Base-by-base conservation (phyloP, 2,888 invertebrate species). In the Linnaemya vulpina region DNA sequence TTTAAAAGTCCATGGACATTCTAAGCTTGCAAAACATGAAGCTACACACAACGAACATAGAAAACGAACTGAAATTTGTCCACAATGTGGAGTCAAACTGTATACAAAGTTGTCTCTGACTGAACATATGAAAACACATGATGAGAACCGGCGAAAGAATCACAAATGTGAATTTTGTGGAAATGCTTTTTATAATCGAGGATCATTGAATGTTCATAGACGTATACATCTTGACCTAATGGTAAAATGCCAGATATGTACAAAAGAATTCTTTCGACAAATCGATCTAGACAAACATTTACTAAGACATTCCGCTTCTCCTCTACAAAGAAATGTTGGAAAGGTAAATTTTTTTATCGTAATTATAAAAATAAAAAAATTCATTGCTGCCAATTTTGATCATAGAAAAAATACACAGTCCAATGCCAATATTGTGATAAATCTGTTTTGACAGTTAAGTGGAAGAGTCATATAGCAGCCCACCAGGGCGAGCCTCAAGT, bases 161-260 rank as follows among this genome's bases (percentile, higher is more conserved):
- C 53, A 55, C 40, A 77, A 80, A 77, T 84, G 84, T 63, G 84
- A 84, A 63, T 81, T 77, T 63, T 84, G 84, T 60, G 77, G 58
- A 4, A 84, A 81, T 10, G 77, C 84, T 3, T 84, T 77, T 5
- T 81, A 51, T 67, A 40, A 74, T 43, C 60, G 77, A 0, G 84
- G 84, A 0, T 60, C 73, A 0, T 53, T 75, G 35, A 84, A 84
- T 81, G 68, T 84, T 53, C 84, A 84, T 22, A 65, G 70, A 9
- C 76, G 84, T 38, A 81, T 74, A 17, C 84, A 84, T 68, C 62
- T 81, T n/a, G 84, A 81, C 7, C 73, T 53, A 49, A 77, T 73
- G 76, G 13, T 74, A 22, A 20, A 53, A 58, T 84, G 84, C 15
- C 38, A 46, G n/a, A 1, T 81, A 15, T 84, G 84, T 25, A 13